Percentiles rank a stretch among this genome's conserved stretches.
phyloP scores from a whole-genome alignment of 2,797 vertebrate species.

The Centroberyx gerrardi region DNA sequence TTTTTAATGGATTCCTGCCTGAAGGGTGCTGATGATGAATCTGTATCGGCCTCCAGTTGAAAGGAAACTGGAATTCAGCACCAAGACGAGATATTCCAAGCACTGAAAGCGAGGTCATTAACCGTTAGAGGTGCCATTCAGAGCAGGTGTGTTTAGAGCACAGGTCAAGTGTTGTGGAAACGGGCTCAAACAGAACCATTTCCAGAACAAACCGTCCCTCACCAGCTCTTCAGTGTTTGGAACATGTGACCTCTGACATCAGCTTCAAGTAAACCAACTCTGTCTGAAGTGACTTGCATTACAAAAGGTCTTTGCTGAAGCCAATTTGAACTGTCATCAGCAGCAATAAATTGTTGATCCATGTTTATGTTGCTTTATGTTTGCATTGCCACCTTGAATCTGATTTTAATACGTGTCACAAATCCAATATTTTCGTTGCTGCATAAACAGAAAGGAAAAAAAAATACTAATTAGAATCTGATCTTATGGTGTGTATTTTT shows the following conservation, averaged over 20 bases:
- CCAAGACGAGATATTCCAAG: slow-evolving; percentile 42
- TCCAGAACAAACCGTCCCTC: slow-evolving; percentile 59
- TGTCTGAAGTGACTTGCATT: slow-evolving; percentile 23
- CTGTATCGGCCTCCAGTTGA: slow-evolving; percentile 23
- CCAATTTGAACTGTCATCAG: slow-evolving; percentile 37
- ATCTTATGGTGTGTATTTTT: slow-evolving; percentile 21
- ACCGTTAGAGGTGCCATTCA: slow-evolving; percentile 34
- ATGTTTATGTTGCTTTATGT: slow-evolving; percentile 16
- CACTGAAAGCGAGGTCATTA: slow-evolving; percentile 38
- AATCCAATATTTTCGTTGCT: slow-evolving; percentile 40
- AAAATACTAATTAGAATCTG: slow-evolving; percentile 24
- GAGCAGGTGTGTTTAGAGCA: slow-evolving; percentile 72
- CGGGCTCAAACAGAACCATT: slow-evolving; percentile 52
- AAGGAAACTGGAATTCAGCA: slow-evolving; percentile 60
- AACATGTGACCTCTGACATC: slow-evolving; percentile 57
- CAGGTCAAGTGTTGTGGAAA: slow-evolving; percentile 64
- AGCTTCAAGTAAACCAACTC: slow-evolving; percentile 57
- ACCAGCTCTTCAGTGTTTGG: slow-evolving; percentile 50
- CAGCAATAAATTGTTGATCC: slow-evolving; percentile 28
- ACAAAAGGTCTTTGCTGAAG: slow-evolving; percentile 33
- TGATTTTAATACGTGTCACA: slow-evolving; percentile 48
- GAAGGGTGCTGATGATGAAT: slow-evolving; percentile 59
- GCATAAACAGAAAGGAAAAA: slow-evolving; percentile 29
- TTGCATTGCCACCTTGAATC: slow-evolving; percentile 55
- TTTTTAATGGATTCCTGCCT: slow-evolving; percentile 69